These are phyloP conservation scores for Chelonus formosanus DNA, from an alignment of 2,888 invertebrate species.

Conservation along the genomic window DNA sequence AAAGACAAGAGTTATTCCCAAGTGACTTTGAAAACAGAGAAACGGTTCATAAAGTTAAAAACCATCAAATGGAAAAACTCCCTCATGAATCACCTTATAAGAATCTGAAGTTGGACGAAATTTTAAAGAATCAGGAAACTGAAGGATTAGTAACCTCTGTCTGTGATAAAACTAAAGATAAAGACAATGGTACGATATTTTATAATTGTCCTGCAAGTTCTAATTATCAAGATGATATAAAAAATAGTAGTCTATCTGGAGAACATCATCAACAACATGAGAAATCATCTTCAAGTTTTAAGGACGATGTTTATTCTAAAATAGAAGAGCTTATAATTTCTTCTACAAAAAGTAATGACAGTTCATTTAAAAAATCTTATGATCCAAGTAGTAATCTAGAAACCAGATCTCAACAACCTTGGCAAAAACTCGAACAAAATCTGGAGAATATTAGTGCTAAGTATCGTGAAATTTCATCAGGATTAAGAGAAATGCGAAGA, in stretches of 20 bases:
- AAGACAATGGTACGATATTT: constrained; percentile 26
- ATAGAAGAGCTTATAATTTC: too few species aligned
- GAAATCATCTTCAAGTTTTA: not conserved
- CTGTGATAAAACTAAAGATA: constrained; percentile 32
- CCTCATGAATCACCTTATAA: not conserved
- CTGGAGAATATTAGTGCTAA: constrained; percentile 39
- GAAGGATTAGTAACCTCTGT: constrained; percentile 31
- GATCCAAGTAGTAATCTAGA: not conserved
- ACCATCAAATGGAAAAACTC: constrained; percentile 13
- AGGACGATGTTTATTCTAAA: not conserved
- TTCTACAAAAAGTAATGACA: not conserved
- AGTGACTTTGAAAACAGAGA: constrained; percentile 15
- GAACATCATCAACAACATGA: not conserved
- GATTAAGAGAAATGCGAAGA: constrained; percentile 35
- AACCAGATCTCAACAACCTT: constrained; percentile 12
- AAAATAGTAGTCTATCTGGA: not conserved
- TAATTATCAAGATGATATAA: not conserved
- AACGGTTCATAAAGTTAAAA: constrained; percentile 16
- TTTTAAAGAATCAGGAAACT: constrained; percentile 31
- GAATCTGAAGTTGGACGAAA: constrained; percentile 35
- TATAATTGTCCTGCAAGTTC: constrained; percentile 39
- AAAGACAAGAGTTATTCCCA: constrained; percentile 2
- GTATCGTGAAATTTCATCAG: constrained; percentile 37
- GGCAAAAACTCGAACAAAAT: constrained; percentile 37
- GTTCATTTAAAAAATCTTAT: not conserved